A percentile compares a stretch with the other conserved stretches of the same genome.
Evolutionary conservation across 2,113 vertebrate species (phyloP).

Genomic region (Hemiprocne comata): DNA sequence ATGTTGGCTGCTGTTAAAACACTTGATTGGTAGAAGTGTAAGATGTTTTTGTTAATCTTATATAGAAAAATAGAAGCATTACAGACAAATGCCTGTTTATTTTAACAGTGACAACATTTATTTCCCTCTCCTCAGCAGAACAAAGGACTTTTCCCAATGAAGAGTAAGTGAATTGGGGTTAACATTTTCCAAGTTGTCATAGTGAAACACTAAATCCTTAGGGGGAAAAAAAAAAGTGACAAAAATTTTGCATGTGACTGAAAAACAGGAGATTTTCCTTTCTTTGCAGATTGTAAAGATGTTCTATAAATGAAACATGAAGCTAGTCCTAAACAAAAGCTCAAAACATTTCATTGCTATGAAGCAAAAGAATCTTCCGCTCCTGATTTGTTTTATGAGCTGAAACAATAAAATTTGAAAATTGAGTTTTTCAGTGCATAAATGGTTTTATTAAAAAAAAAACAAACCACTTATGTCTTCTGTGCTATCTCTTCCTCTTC

Average conservation of each 20-base stretch:
- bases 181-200: neutral
- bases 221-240: neutral
- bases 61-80: neutral
- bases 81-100: neutral
- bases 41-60: neutral
- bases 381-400: neutral
- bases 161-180: neutral
- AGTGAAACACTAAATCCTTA: neutral
- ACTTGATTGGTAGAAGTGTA: neutral
- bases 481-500: neutral
- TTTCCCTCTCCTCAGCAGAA: neutral
- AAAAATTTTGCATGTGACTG: neutral
- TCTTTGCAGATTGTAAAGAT: neutral
- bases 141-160: neutral
- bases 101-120: neutral
- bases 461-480: neutral
- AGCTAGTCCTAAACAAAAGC: neutral
- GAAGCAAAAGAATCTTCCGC: neutral
- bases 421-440: neutral
- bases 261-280: neutral
- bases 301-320: neutral
- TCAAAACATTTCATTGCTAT: neutral
- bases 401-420: neutral
- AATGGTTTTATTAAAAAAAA: neutral
- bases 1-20: neutral